Evolutionary conservation across 2,797 vertebrate species (phyloP), one percentile per base, ranked within the genome.

Genomic region (Eurystomus glaucurus): DNA sequence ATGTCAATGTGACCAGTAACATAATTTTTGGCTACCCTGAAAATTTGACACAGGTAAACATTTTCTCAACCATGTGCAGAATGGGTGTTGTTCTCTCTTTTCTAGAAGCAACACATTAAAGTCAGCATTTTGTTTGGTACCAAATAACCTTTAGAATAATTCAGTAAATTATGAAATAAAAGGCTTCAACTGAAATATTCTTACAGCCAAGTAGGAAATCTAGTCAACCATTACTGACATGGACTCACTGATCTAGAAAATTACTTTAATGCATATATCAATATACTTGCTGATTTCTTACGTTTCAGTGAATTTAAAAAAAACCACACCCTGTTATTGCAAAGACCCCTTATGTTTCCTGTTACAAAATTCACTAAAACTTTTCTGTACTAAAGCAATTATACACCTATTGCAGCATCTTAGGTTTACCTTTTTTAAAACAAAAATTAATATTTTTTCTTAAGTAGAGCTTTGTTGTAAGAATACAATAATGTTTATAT

Each of bases 241-340:
- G 75, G 90, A 97, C 95, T 98, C 93, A 72, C 75, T 97, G 95
- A 98, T 98, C 97, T 97, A 98, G 97, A 98, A 98, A 98, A 98
- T 98, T 87, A 94, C 95, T 98, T 98, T 98, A 98, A 97, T 98
- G 97, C 70, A 97, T 70, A 89, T 97, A 98, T 98, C 97, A 97
- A 96, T 98, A 98, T 97, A 96, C 80, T 88, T 97, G 79, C 84
- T 85, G 82, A 93, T 97, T 98, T 97, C 94, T 98, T 98, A 85
- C 76, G 94, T 97, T 97, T 96, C 92, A 91, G 57, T 96, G 86
- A 86, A 45, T 58, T 86, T 33, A 0, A 28, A 83, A 75, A 76
- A 41, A 64, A 57, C 19, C 19, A 29, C 13, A 58, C 29, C 17
- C 1, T 35, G 10, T 35, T 81, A 18, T 50, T 92, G 5, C 29